Conservation (phyloP, 2,888 invertebrate genomes). For the Hecatera dysodea region DNA sequence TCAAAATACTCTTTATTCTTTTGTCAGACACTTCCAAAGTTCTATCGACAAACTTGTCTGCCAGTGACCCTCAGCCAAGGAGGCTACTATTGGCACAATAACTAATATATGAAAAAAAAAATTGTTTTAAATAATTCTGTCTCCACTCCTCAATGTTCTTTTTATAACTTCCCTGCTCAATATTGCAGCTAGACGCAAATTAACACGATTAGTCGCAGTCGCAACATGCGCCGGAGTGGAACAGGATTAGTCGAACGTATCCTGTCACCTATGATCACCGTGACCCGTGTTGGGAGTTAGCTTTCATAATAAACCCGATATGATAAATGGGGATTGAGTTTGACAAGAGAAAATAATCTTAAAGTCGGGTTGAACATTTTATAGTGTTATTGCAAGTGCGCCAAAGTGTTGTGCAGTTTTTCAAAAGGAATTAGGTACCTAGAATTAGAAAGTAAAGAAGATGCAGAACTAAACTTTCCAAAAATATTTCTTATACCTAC, state of each 20-base stretch:
- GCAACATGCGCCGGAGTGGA: slow-evolving; percentile 44
- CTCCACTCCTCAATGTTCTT: not conserved
- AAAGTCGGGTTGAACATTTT: not conserved
- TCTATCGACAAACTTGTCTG: too few species aligned
- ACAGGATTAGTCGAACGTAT: slow-evolving; percentile 49
- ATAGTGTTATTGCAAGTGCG: not conserved
- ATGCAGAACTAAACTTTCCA: too few species aligned
- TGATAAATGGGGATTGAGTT: slow-evolving; percentile 37
- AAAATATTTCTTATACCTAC: too few species aligned
- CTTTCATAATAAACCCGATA: slow-evolving; percentile 58
- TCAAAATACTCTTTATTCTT: too few species aligned
- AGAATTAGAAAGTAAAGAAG: too few species aligned
- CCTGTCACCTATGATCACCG: slow-evolving; percentile 52
- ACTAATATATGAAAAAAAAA: too few species aligned
- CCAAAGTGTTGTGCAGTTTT: too few species aligned
- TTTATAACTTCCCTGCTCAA: not conserved
- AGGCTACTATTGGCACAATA: too few species aligned
- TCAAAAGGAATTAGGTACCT: too few species aligned
- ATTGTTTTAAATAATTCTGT: too few species aligned
- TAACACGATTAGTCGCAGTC: slow-evolving; percentile 54
- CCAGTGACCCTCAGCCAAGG: too few species aligned
- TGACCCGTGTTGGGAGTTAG: slow-evolving; percentile 39
- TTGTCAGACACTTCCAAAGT: too few species aligned
- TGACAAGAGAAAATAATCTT: slow-evolving; percentile 10
- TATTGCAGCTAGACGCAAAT: slow-evolving; percentile 41